Base-by-base conservation (phyloP, 2,113 vertebrate genomes). In the Bolborhynchus lineola region DNA sequence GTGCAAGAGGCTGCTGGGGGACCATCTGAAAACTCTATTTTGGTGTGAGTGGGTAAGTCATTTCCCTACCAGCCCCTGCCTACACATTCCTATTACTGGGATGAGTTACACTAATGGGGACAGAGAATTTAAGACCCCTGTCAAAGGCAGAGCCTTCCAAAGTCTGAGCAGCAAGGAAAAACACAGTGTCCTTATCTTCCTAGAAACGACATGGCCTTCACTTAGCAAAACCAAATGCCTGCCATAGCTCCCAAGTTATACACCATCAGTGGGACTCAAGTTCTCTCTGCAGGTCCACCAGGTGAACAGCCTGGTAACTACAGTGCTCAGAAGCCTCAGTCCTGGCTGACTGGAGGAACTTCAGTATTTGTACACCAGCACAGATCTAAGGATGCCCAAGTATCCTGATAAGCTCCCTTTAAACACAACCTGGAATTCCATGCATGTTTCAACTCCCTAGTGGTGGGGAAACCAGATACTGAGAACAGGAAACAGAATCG, bases 221-320 rank as follows among this genome's bases (percentile, higher is more conserved):
- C 65, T 82, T 26, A 6, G 14, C 53, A 55, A 65, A 53, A 47
- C 6, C 11, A 72, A 55, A 55, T 7, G 12, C 25, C 16, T 50
- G 49, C 33, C 8, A 2, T 6, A 65, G 39, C 17, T 63, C 53
- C 24, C 8, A 4, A 52, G 17, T 57, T 46, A 52, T 42, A 69
- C 5, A 20, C 5, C 42, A 19, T 23, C 33, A 25, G 0, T 3
- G 19, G 7, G 35, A 68, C 41, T 65, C 42, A 16, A 16, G 15
- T 50, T 55, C 42, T 70, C 39, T 21, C 1, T 42, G 7, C 10
- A 52, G 46, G 23, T 26, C 55, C 42, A 82, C 16, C 11, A 50
- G 16, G 8, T 68, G 8, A 62, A 25, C 14, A 23, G 19, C 41
- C 68, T 81, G 37, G 63, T 63, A 59, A 41, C 28, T 31, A 8